These are phyloP conservation scores for Lithobius niger DNA, from an alignment of 1,140 invertebrate genomes.

Conservation along the genomic window DNA sequence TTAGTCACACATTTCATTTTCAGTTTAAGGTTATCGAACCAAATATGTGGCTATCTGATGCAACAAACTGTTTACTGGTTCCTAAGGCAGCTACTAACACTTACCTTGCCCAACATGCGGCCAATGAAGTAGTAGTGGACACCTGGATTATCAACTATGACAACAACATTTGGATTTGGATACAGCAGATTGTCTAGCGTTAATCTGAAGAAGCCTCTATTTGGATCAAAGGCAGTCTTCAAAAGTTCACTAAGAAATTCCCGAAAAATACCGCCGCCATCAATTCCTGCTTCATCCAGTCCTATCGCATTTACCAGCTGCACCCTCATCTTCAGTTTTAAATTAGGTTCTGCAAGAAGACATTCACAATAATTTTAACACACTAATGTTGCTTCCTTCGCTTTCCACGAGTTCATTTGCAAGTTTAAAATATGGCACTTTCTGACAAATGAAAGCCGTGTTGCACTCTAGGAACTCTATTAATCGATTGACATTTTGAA, in stretches of 20 bases:
- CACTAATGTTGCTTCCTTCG: no score
- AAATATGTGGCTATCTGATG: no score
- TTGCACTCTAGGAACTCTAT: no score
- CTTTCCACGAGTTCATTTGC: no score
- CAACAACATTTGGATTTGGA: slow-evolving; percentile 80
- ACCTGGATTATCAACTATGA: slow-evolving; percentile 67
- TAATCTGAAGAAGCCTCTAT: slow-evolving; percentile 81
- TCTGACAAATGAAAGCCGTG: no score
- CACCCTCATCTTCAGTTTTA: slow-evolving; percentile 71
- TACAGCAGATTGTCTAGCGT: slow-evolving; percentile 88
- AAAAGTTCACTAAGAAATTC: slow-evolving; percentile 84
- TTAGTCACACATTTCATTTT: no score
- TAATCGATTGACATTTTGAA: no score
- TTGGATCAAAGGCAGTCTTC: slow-evolving; percentile 93
- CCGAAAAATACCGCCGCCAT: slow-evolving; percentile 78
- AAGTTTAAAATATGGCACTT: background rate
- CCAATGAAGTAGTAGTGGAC: slow-evolving; percentile 95
- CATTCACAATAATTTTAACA: slow-evolving; percentile 8
- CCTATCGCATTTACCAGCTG: slow-evolving; percentile 81
- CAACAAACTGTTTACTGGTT: no score
- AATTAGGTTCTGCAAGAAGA: slow-evolving; percentile 55
- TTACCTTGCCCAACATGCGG: slow-evolving; percentile 79
- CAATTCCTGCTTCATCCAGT: slow-evolving; percentile 86
- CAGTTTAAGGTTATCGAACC: no score
- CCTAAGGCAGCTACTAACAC: slow-evolving; percentile 1